These are phyloP conservation scores for Buathra laborator DNA, from an alignment of 2,888 invertebrate species.

Conservation along the genomic window DNA sequence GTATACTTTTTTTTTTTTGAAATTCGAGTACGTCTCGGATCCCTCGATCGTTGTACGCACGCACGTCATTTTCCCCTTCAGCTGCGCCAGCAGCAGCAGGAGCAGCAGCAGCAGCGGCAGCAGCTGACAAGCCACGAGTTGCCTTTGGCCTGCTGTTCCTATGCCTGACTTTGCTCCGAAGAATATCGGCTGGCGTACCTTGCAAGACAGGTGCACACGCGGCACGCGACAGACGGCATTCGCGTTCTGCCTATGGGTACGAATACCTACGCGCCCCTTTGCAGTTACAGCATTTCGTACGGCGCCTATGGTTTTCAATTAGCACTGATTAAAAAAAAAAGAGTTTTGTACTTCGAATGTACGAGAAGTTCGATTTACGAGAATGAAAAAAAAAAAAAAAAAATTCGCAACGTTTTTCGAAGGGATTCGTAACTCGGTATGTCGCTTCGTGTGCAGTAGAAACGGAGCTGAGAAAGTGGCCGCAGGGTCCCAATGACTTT, in stretches of 20 bases:
- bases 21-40: conserved; percentile 67
- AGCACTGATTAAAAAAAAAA: conserved; percentile 1
- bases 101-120: conserved; percentile 41
- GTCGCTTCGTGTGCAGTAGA: background rate
- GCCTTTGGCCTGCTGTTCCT: conserved; percentile 69
- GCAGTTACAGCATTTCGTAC: background rate
- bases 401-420: background rate
- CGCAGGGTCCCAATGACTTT: conserved; percentile 60
- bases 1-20: conserved; percentile 37
- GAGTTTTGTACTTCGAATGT: background rate
- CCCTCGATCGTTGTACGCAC: conserved; percentile 63
- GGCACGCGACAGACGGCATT: conserved; percentile 81
- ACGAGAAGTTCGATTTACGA: too few relatives aligned
- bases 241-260: conserved; percentile 64
- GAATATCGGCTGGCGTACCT: conserved; percentile 71
- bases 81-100: conserved; percentile 71
- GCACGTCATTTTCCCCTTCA: conserved; percentile 75
- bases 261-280: background rate
- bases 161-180: conserved; percentile 63
- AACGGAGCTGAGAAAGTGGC: conserved; percentile 35
- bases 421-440: too few relatives aligned
- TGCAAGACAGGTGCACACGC: conserved; percentile 78
- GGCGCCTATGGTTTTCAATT: conserved; percentile 9
- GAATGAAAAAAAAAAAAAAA: too few relatives aligned
- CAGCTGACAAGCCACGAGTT: conserved; percentile 77